Conservation (phyloP, 2,888 invertebrate genomes). For the Cynaeus angustus region DNA sequence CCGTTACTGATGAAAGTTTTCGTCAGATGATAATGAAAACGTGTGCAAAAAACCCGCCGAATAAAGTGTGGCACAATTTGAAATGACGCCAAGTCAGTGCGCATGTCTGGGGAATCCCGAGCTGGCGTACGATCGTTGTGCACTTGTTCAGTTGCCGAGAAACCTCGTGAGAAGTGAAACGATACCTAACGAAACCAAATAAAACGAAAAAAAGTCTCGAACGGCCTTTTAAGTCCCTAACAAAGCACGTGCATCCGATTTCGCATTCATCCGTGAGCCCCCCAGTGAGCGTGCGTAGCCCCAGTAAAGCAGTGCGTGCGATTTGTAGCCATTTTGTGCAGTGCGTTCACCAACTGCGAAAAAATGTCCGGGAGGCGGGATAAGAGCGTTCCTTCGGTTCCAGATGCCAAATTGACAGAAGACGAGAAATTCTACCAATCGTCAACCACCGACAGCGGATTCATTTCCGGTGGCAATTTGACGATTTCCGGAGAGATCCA, state of each 20-base stretch:
- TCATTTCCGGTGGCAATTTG: constrained; percentile 66
- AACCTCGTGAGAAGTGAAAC: constrained; percentile 12
- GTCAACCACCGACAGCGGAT: constrained; percentile 66
- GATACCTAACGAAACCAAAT: constrained; percentile 18
- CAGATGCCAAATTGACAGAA: constrained; percentile 63
- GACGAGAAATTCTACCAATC: constrained; percentile 64
- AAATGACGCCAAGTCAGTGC: constrained; percentile 53
- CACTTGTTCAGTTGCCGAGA: constrained; percentile 58
- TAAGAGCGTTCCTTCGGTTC: constrained; percentile 54
- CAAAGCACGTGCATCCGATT: neutral
- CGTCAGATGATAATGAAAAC: constrained; percentile 4
- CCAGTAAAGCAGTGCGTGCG: constrained; percentile 40
- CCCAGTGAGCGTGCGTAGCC: neutral
- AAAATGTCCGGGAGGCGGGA: constrained; percentile 50
- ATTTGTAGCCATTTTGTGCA: constrained; percentile 53
- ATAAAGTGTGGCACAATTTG: constrained; percentile 17
- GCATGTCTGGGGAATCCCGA: constrained; percentile 68
- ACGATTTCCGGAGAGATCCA: constrained; percentile 64
- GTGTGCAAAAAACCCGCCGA: constrained; percentile 19
- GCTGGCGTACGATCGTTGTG: constrained; percentile 49
- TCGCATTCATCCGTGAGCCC: neutral
- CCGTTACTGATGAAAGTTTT: constrained; percentile 3
- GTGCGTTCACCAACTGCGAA: constrained; percentile 17
- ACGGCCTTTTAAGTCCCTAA: neutral
- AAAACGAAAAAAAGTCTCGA: constrained; percentile 20